phyloP scores from a whole-genome alignment of 2,113 vertebrate genomes.

The Perognathus longimembris region DNA sequence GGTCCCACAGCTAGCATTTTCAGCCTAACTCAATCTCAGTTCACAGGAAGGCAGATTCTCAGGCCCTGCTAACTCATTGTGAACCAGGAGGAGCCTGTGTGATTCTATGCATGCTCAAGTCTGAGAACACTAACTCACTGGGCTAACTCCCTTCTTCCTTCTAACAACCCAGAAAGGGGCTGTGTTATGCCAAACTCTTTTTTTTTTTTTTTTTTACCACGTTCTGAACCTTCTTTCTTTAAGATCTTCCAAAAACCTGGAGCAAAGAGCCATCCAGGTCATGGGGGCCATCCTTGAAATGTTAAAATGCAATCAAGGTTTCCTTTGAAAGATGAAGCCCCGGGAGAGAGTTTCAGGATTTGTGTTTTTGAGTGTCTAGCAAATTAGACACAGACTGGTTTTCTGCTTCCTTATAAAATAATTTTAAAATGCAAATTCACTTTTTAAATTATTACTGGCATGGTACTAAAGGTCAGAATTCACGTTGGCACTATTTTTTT shows the following conservation, averaged over 20 bases:
- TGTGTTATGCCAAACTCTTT: not conserved
- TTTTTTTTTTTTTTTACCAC: not conserved
- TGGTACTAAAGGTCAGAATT: not conserved
- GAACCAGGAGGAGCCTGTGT: no score
- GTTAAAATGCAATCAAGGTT: not conserved
- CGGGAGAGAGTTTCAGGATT: not conserved
- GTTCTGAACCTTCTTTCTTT: no score
- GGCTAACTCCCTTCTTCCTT: not conserved
- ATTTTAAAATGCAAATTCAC: not conserved
- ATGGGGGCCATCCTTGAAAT: not conserved
- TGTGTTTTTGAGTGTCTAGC: not conserved
- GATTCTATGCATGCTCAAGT: not conserved
- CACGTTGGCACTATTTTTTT: no score
- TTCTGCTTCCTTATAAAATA: not conserved
- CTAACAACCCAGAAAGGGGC: not conserved
- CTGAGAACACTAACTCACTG: not conserved
- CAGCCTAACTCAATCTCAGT: rapidly evolving
- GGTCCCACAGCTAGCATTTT: not conserved
- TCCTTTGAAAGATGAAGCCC: not conserved
- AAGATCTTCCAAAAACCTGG: no score
- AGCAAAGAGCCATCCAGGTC: not conserved
- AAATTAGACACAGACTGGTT: not conserved
- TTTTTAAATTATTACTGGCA: not conserved
- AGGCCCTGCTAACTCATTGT: not conserved
- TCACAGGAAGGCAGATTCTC: not conserved